A percentile compares a stretch with the other conserved stretches of the same genome.
phyloP scores from a whole-genome alignment of 2,113 vertebrate species.

The Dendropsophus ebraccatus region DNA sequence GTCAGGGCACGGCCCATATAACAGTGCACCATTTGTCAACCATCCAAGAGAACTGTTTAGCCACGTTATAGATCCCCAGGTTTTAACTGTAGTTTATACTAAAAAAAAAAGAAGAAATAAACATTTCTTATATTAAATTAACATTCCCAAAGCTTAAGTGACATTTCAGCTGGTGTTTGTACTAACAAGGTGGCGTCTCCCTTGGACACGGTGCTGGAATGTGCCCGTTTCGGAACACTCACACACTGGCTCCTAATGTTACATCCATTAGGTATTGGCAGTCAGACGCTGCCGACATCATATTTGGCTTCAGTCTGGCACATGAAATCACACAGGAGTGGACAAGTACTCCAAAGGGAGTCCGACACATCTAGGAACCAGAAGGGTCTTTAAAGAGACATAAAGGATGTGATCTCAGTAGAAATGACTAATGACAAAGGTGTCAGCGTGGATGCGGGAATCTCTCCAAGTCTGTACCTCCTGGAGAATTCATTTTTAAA shows the following conservation, averaged over 20 bases:
- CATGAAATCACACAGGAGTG: conserved; percentile 22
- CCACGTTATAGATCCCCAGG: not conserved
- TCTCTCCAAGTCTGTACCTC: not conserved
- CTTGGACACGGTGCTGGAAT: not conserved
- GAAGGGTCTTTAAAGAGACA: not conserved
- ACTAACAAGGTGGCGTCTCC: not conserved
- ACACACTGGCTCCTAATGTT: not conserved
- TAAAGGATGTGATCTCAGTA: conserved; percentile 17
- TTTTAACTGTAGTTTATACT: not conserved
- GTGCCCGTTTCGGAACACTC: not conserved
- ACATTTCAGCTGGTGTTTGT: not conserved
- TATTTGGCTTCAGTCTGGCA: not conserved
- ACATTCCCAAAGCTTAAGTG: not conserved
- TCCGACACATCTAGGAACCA: not conserved
- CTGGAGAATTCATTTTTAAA: not conserved
- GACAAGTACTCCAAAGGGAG: not conserved
- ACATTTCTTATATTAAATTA: not conserved
- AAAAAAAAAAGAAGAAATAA: not conserved
- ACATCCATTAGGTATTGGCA: conserved; percentile 1
- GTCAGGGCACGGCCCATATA: not conserved
- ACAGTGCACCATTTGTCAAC: conserved; percentile 7
- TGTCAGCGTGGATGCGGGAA: not conserved
- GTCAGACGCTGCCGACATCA: not conserved
- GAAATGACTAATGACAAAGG: not conserved
- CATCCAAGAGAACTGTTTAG: not conserved